Conservation (phyloP, 2,797 vertebrate genomes). For the Sebastes iracundus region DNA sequence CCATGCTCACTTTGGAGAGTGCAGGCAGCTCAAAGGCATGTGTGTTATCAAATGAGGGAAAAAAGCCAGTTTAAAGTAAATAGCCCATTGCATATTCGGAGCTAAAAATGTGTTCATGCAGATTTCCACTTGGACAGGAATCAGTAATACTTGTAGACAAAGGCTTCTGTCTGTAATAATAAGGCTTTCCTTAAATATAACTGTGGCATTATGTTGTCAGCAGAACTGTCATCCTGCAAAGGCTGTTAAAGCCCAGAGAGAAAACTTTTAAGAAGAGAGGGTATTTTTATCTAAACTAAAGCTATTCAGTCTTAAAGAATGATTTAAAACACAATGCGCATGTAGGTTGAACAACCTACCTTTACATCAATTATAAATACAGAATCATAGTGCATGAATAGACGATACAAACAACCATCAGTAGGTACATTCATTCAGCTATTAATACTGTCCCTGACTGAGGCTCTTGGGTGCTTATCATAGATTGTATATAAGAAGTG, state of each 20-base stretch:
- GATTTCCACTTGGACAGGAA: not conserved
- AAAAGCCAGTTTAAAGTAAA: not conserved
- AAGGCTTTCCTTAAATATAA: not conserved
- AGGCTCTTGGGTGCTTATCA: no score
- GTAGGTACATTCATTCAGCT: not conserved
- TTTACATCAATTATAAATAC: not conserved
- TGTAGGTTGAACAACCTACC: not conserved
- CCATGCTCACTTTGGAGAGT: not conserved
- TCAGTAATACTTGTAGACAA: not conserved
- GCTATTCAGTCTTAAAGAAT: not conserved
- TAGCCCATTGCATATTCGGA: not conserved
- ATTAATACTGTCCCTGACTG: not conserved
- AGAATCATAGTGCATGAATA: not conserved
- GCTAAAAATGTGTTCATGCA: not conserved
- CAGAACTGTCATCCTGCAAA: not conserved
- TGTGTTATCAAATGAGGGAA: not conserved
- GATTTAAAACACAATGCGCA: not conserved
- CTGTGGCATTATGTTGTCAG: not conserved
- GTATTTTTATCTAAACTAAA: not conserved
- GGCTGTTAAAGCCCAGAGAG: not conserved
- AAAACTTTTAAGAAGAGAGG: not conserved
- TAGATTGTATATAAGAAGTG: no score
- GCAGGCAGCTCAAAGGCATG: constrained; percentile 1
- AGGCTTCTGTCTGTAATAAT: not conserved
- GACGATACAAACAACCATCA: not conserved